A percentile compares a stretch with the other conserved stretches of the same genome.
These are phyloP conservation scores for Phortica magna DNA, from an alignment of 2,888 invertebrate genomes.

Conservation along the genomic window DNA sequence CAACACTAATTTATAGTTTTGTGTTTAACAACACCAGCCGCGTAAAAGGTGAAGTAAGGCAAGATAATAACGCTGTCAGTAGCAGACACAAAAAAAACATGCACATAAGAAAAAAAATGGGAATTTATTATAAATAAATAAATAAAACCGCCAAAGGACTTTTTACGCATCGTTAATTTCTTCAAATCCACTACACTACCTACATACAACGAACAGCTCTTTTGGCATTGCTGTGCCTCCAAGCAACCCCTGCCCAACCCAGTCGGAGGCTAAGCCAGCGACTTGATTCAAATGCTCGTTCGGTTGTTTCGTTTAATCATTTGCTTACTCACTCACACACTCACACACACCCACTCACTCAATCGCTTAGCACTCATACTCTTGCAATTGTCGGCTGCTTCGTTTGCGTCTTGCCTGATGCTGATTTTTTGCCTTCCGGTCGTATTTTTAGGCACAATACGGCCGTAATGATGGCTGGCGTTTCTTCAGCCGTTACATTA, in stretches of 20 bases:
- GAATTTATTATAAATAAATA: conserved; percentile 42
- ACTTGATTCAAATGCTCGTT: conserved; percentile 41
- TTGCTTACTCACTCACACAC: not conserved
- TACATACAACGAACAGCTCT: not conserved
- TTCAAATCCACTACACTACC: not conserved
- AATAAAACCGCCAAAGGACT: conserved; percentile 55
- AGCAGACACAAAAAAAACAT: not conserved
- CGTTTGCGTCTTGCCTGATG: not conserved
- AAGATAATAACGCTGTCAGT: too few relatives aligned
- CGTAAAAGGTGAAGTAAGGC: too few relatives aligned
- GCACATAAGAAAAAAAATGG: not conserved
- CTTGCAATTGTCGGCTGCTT: not conserved
- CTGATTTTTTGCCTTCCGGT: conserved; percentile 1
- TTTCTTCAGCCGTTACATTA: not conserved
- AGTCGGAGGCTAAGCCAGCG: not conserved
- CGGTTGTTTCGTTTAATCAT: conserved; percentile 13
- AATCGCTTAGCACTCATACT: not conserved
- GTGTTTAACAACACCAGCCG: too few relatives aligned
- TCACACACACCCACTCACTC: not conserved
- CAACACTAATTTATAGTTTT: too few relatives aligned
- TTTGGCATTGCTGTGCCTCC: not conserved
- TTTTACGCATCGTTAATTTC: conserved; percentile 72
- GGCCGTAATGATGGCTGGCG: not conserved
- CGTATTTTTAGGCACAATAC: not conserved
- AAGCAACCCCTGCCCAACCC: not conserved